Evolutionary conservation across 2,113 vertebrate species (phyloP).

Genomic region (Ahaetulla prasina): DNA sequence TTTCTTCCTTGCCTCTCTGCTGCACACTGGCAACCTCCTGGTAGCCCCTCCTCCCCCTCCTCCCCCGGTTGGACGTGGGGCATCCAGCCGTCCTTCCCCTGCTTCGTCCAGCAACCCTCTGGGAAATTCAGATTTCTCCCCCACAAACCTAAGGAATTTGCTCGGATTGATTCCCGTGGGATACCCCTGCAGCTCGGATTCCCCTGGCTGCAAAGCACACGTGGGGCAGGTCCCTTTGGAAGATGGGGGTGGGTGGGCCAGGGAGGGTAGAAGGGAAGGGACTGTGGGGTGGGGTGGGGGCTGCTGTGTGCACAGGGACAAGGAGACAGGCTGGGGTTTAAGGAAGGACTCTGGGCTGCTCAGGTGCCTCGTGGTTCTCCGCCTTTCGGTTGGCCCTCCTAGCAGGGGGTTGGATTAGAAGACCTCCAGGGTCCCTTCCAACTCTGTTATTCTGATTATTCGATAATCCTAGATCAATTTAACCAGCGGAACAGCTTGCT

Average conservation of each 20-base stretch:
- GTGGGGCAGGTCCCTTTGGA: neutral
- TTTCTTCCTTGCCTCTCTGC: slow-evolving; percentile 20
- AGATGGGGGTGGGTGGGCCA: neutral
- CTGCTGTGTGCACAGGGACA: slow-evolving; percentile 18
- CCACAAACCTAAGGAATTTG: neutral
- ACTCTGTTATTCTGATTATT: too few relatives aligned
- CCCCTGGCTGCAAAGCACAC: neutral
- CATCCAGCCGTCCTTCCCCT: neutral
- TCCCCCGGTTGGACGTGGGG: neutral
- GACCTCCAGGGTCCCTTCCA: neutral
- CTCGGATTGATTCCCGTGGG: neutral
- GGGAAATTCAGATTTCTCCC: neutral
- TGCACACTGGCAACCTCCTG: neutral
- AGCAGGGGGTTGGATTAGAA: neutral
- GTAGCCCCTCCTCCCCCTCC: too few relatives aligned
- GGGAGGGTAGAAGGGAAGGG: neutral
- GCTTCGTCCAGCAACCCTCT: neutral
- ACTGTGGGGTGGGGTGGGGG: neutral
- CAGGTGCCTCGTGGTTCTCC: neutral
- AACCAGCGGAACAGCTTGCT: too few relatives aligned
- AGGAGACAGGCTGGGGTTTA: slow-evolving; percentile 7
- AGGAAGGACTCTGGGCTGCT: neutral
- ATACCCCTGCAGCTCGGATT: too few relatives aligned
- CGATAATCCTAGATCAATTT: too few relatives aligned
- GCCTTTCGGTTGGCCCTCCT: neutral